These are phyloP conservation scores for Malacoctenus gilli DNA, from an alignment of 2,797 vertebrate species.

Conservation along the genomic window DNA sequence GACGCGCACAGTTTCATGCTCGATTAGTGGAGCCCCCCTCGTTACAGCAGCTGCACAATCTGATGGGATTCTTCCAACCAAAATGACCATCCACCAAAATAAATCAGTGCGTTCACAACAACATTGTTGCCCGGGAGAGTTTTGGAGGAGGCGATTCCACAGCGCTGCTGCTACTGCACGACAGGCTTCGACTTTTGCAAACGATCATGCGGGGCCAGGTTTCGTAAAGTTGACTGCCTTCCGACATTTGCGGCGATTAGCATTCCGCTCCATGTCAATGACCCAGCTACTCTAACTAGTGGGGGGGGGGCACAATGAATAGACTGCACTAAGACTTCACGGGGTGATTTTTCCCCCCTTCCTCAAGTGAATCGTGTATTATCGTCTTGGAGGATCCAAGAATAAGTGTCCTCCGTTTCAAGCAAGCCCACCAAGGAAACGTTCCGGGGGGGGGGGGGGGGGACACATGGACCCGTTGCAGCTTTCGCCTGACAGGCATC, in stretches of 20 bases:
- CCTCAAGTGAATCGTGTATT: constrained; percentile 6
- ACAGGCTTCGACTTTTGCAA: constrained; percentile 24
- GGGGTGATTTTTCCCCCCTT: not conserved
- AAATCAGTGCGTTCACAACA: constrained; percentile 32
- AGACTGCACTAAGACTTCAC: constrained; percentile 13
- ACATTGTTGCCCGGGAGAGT: constrained; percentile 40
- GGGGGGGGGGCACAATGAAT: constrained; percentile 6
- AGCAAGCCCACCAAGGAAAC: constrained; percentile 38
- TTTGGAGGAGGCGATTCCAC: constrained; percentile 25
- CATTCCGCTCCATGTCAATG: constrained; percentile 71
- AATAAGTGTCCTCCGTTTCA: constrained; percentile 18
- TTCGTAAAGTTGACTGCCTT: constrained; percentile 79
- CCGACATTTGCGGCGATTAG: constrained; percentile 74
- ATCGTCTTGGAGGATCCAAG: not conserved
- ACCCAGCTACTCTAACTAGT: constrained; percentile 59
- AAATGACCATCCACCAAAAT: not conserved
- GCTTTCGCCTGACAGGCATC: constrained; percentile 58
- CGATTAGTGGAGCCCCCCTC: constrained; percentile 33
- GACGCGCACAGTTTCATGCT: constrained; percentile 31
- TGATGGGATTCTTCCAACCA: constrained; percentile 32
- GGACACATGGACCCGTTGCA: constrained; percentile 59
- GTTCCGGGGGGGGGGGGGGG: too few relatives aligned
- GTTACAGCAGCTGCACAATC: constrained; percentile 52
- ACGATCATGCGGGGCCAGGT: constrained; percentile 68
- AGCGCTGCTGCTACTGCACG: constrained; percentile 30